Evolutionary conservation across 2,888 invertebrate species (phyloP).

Genomic region (Dasypogon diadema): DNA sequence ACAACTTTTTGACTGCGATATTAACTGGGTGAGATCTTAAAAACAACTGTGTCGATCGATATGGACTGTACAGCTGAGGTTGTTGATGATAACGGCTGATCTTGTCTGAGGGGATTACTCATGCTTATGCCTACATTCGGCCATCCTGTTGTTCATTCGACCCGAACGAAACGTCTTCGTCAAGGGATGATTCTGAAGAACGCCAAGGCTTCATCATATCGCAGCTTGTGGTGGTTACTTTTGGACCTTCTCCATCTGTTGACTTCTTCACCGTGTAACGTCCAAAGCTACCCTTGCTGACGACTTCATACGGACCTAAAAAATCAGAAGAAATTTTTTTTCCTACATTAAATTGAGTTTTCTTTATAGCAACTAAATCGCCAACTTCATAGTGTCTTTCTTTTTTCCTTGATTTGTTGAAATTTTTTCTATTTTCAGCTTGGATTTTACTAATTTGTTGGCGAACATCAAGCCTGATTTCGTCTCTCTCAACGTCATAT

Average conservation of each 20-base stretch:
- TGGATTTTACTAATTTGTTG: slow-evolving; percentile 41
- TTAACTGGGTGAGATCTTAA: too few species aligned
- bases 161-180: neutral
- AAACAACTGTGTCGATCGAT: too few species aligned
- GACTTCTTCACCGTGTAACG: too few species aligned
- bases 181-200: neutral
- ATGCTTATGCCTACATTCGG: too few species aligned
- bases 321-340: slow-evolving; percentile 62
- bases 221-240: neutral
- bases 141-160: slow-evolving; percentile 14
- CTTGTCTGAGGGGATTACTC: too few species aligned
- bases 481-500: neutral
- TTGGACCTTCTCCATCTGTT: neutral
- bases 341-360: slow-evolving; percentile 63
- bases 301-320: slow-evolving; percentile 62
- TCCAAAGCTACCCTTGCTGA: neutral
- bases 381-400: slow-evolving; percentile 54
- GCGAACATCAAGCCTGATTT: neutral
- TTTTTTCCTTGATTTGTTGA: slow-evolving; percentile 52
- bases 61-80: too few species aligned
- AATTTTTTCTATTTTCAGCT: slow-evolving; percentile 55
- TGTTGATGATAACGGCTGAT: too few species aligned
- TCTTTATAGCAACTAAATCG: slow-evolving; percentile 60
- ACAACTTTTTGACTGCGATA: too few species aligned
- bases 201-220: slow-evolving; percentile 2